phyloP scores from a whole-genome alignment of 2,888 invertebrate genomes.

The Nephrotoma guestfalica region DNA sequence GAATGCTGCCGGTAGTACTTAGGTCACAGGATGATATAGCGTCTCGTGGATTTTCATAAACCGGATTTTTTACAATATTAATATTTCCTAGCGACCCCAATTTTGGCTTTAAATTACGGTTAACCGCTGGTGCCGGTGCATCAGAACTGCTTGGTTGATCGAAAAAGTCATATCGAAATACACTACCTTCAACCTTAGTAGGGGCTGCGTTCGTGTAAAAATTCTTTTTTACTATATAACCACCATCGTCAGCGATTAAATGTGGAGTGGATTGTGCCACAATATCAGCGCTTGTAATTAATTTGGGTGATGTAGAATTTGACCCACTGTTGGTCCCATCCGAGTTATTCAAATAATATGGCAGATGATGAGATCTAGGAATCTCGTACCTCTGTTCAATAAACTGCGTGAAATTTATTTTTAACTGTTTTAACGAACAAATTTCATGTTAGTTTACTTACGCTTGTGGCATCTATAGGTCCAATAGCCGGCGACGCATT shows the following conservation, averaged over 20 bases:
- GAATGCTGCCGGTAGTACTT: conserved; percentile 5
- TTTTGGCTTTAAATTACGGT: conserved; percentile 64
- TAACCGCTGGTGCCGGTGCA: conserved; percentile 50
- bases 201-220: conserved; percentile 40
- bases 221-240: conserved; percentile 24
- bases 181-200: conserved; percentile 31
- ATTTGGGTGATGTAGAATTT: conserved; percentile 16
- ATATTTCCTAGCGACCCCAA: background rate
- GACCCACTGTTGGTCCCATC: conserved; percentile 16
- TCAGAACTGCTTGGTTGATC: conserved; percentile 18
- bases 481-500: conserved; percentile 33
- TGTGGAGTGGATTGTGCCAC: conserved; percentile 30
- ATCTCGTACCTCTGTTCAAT: conserved; percentile 52
- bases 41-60: conserved; percentile 25
- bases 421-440: background rate
- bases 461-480: conserved; percentile 25
- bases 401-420: conserved; percentile 11
- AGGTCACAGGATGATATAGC: conserved; percentile 12
- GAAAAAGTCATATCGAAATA: conserved; percentile 38
- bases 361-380: conserved; percentile 48
- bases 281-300: conserved; percentile 14
- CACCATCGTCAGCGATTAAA: conserved; percentile 19
- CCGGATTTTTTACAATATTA: conserved; percentile 13
- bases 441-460: conserved; percentile 11
- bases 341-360: conserved; percentile 27